A percentile compares a stretch with the other conserved stretches of the same genome.
Conservation (phyloP, 1,140 invertebrate genomes). For the Goniozus legneri region DNA sequence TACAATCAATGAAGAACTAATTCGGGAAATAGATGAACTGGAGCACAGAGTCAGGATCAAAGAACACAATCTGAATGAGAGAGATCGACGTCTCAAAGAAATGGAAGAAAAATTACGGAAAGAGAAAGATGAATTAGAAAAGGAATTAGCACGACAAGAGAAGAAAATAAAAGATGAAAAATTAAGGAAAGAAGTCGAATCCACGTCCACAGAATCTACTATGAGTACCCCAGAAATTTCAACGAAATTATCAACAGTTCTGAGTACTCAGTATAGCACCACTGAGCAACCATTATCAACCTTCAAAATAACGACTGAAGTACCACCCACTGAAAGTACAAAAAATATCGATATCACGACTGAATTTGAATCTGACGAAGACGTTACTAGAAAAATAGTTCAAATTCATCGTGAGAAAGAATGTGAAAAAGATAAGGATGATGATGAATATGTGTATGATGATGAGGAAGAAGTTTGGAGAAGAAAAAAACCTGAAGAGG, state of each 20-base stretch:
- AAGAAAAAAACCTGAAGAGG: conserved; percentile 3
- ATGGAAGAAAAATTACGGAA: neutral
- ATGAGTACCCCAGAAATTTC: too few species aligned
- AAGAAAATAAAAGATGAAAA: neutral
- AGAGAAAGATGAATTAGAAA: neutral
- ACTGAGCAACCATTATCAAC: too few species aligned
- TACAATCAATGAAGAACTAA: neutral
- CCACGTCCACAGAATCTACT: too few species aligned
- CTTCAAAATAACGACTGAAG: too few species aligned
- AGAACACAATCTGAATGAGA: neutral
- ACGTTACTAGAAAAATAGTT: too few species aligned
- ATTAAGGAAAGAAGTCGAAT: neutral
- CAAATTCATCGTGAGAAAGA: too few species aligned
- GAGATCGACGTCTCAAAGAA: neutral
- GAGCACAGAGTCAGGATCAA: neutral
- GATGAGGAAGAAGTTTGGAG: conserved; percentile 21
- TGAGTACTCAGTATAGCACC: too few species aligned
- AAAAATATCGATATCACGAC: too few species aligned
- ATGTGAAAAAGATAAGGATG: too few species aligned
- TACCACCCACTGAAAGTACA: too few species aligned
- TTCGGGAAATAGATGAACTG: neutral
- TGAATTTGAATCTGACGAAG: too few species aligned
- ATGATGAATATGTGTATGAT: conserved; percentile 16
- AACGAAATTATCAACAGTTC: too few species aligned
- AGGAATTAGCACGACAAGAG: neutral